Evolutionary conservation across 1,140 invertebrate genomes (phyloP).

Genomic region (Anastatus disparis): DNA sequence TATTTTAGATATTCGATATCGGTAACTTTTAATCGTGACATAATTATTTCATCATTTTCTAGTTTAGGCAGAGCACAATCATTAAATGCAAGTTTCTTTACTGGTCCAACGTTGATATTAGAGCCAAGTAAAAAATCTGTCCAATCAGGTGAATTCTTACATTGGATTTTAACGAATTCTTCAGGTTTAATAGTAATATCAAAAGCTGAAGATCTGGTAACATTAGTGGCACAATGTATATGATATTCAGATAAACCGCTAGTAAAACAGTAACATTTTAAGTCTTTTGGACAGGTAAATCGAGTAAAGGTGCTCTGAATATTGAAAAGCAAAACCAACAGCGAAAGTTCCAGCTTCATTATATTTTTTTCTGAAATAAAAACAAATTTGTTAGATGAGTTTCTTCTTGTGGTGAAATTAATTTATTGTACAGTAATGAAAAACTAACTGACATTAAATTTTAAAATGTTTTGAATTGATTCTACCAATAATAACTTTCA

Average conservation of each 20-base stretch:
- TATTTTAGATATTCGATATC: constrained; percentile 1
- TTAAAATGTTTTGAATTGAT: too few relatives aligned
- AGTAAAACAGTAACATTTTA: not conserved
- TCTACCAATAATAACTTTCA: too few relatives aligned
- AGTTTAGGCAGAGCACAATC: not conserved
- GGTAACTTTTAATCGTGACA: too few relatives aligned
- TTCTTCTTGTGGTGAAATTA: too few relatives aligned
- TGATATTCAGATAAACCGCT: not conserved
- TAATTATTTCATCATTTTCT: too few relatives aligned
- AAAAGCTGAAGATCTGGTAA: not conserved
- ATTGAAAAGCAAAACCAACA: too few relatives aligned
- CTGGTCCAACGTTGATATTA: not conserved
- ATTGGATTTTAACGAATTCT: not conserved
- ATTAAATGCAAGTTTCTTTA: not conserved
- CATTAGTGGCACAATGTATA: not conserved
- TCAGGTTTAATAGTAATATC: not conserved
- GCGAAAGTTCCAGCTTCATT: too few relatives aligned
- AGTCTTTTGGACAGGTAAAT: constrained; percentile 4
- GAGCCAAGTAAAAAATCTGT: not conserved
- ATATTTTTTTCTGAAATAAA: too few relatives aligned
- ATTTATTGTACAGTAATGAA: too few relatives aligned
- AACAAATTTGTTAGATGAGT: too few relatives aligned
- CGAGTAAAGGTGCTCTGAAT: too few relatives aligned
- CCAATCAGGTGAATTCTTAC: constrained; percentile 1
- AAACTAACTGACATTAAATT: too few relatives aligned